Conservation (phyloP, 2,113 vertebrate species). For the Pristiophorus japonicus region DNA sequence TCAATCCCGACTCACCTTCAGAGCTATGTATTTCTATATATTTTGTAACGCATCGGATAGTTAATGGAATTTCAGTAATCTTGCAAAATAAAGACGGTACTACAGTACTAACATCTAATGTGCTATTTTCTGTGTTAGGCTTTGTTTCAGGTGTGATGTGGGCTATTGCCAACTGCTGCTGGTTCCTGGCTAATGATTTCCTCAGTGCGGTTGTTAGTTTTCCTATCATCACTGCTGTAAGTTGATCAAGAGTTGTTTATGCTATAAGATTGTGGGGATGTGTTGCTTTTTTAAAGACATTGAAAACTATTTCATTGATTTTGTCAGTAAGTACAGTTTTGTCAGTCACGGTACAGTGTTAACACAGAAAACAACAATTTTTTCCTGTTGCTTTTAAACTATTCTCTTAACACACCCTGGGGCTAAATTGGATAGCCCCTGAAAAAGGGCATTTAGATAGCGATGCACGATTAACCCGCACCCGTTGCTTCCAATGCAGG, state of each 20-base stretch:
- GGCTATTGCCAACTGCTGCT: conserved; percentile 70
- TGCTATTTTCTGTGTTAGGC: conserved; percentile 54
- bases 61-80: not conserved
- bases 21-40: not conserved
- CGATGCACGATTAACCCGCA: too few species aligned
- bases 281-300: not conserved
- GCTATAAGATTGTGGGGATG: not conserved
- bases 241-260: conserved; percentile 43
- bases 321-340: conserved; percentile 38
- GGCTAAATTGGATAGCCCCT: too few species aligned
- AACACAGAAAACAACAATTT: not conserved
- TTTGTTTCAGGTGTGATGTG: conserved; percentile 77
- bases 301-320: not conserved
- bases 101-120: conserved; percentile 32
- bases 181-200: conserved; percentile 76
- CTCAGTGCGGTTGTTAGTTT: conserved; percentile 74
- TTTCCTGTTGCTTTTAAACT: not conserved
- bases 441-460: too few species aligned
- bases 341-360: not conserved
- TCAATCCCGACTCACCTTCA: not conserved
- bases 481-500: too few species aligned
- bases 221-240: conserved; percentile 77
- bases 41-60: not conserved
- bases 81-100: not conserved
- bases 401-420: too few species aligned